Evolutionary conservation across 2,888 invertebrate genomes (phyloP).

Genomic region (Linnaemya tessellans): DNA sequence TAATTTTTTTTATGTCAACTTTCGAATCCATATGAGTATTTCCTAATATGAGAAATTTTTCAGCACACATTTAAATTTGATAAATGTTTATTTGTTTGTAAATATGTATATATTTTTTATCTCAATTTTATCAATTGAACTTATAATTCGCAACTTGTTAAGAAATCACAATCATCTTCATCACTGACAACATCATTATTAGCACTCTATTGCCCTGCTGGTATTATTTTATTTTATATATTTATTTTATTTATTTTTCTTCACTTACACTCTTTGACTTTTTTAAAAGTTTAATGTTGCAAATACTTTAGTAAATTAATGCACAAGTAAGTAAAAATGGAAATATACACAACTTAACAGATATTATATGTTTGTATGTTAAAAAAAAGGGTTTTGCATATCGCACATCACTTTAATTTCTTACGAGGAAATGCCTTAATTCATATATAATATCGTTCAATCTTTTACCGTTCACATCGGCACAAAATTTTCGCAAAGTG

Average conservation of each 20-base stretch:
- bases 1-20: not conserved
- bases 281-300: not conserved
- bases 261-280: conserved; percentile 6
- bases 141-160: conserved; percentile 4
- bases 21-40: not conserved
- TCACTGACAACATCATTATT: conserved; percentile 6
- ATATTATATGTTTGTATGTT: too few species aligned
- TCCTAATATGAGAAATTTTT: not conserved
- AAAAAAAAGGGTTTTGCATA: not conserved
- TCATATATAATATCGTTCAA: conserved; percentile 23
- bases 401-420: conserved; percentile 6
- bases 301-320: not conserved
- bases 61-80: not conserved
- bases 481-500: not conserved
- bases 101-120: not conserved
- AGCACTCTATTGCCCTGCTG: conserved; percentile 11
- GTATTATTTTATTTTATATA: too few species aligned
- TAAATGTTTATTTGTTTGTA: not conserved
- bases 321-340: not conserved
- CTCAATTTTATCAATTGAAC: conserved; percentile 21
- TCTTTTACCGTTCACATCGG: not conserved
- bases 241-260: not conserved
- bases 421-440: conserved; percentile 19
- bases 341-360: not conserved
- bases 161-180: not conserved